Base-by-base conservation (phyloP, 2,888 invertebrate species). In the Gandaritis pyraliata region DNA sequence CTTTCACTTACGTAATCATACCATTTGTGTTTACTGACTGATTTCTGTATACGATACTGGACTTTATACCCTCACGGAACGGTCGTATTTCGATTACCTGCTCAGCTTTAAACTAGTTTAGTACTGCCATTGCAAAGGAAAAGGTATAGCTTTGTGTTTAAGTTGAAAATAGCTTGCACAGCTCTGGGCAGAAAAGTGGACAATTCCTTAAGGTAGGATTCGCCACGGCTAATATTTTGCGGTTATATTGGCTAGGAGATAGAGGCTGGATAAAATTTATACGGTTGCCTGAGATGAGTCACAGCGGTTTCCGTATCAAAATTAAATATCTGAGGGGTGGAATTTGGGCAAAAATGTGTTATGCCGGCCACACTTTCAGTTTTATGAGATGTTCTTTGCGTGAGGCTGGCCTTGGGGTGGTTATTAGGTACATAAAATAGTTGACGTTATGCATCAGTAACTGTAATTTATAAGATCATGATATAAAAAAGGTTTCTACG, bases 181-280 rank as follows among this genome's bases (percentile, higher is more conserved):
- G 61, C 59, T 58, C 7, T 6, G 30, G 68, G 56, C 58, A 59
- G 69, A 66, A 70, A 78, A 75, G 71, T 78, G 81, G 81, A 78
- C 80, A 80, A 81, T 81, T 82, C 74, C 77, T 80, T 81, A 79
- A 78, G 81, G 82, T 80, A 82, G 81, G 77, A 90, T 91, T 90
- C 86, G 88, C 81, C 78, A 87, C 84, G 89, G 88, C 82, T 85
- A 89, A 90, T 90, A 90, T 88, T 87, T 87, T 79, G 84, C 85
- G 88, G 85, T 83, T 78, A 88, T 91, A 91, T 90, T 89, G 88
- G 88, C 85, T 77, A 83, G 80, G 66, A 78, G 81, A 80, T 84
- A 85, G 86, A 85, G 84, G 75, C 76, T 64, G 84, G 86, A 87
- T 88, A 87, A 87, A 86, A 90, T 89, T 89, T 90, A 91, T 90